These are phyloP conservation scores for Bugula neritina DNA, from an alignment of 2,888 invertebrate species.

Conservation along the genomic window DNA sequence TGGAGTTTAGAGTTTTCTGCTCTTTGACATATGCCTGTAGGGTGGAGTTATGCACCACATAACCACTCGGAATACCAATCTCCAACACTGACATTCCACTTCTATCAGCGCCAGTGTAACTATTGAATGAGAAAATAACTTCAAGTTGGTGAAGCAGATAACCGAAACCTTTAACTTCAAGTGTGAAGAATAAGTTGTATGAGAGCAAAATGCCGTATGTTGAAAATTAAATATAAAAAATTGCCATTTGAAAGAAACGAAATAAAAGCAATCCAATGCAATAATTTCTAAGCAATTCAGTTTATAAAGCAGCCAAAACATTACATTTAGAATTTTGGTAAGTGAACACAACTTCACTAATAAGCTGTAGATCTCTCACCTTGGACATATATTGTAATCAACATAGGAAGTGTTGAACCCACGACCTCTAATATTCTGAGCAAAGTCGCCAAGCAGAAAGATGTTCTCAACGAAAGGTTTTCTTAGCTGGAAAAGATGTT, in stretches of 20 bases:
- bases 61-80: conserved; percentile 81
- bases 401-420: conserved; percentile 71
- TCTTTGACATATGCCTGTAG: conserved; percentile 77
- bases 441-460: conserved; percentile 20
- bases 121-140: too few relatives aligned
- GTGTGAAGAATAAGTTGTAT: too few relatives aligned
- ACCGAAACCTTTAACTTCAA: too few relatives aligned
- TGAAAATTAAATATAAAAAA: too few relatives aligned
- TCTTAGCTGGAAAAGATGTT: conserved; percentile 28
- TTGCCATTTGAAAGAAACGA: too few relatives aligned
- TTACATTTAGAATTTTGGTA: too few relatives aligned
- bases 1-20: conserved; percentile 64
- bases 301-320: too few relatives aligned
- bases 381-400: conserved; percentile 76
- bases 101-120: neutral
- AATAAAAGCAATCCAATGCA: too few relatives aligned
- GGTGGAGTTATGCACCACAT: conserved; percentile 68
- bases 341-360: too few relatives aligned
- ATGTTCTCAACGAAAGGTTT: conserved; percentile 26
- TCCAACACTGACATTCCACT: conserved; percentile 77
- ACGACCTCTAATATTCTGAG: conserved; percentile 27
- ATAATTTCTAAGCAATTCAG: too few relatives aligned
- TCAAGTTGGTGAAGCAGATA: too few relatives aligned
- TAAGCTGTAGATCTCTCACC: conserved; percentile 57
- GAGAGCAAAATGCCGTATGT: too few relatives aligned